Percentiles rank a stretch among this genome's conserved stretches.
Conservation (phyloP, 2,888 invertebrate genomes). For the Rhabditoides inermis region DNA sequence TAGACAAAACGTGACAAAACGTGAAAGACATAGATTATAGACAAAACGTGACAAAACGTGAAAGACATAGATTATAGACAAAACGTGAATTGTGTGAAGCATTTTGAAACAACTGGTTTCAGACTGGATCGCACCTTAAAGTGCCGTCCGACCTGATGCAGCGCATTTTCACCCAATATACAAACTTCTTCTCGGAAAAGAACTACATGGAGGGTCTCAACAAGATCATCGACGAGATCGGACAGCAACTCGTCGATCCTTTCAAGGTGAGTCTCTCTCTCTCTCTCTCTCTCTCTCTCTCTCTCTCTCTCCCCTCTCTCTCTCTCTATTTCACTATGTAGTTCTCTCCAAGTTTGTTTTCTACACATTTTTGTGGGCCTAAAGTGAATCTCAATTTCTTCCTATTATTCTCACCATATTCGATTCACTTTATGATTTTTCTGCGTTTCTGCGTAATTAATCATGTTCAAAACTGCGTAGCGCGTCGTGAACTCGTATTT, state of each 20-base stretch:
- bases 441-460: too few relatives aligned
- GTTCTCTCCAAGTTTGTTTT: too few relatives aligned
- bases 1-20: not conserved
- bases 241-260: constrained; percentile 38
- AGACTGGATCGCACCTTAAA: constrained; percentile 45
- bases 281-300: not conserved
- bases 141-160: constrained; percentile 40
- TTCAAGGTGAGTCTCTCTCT: too few relatives aligned
- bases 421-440: too few relatives aligned
- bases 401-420: too few relatives aligned
- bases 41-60: not conserved
- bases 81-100: too few relatives aligned
- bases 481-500: too few relatives aligned
- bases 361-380: too few relatives aligned
- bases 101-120: constrained; percentile 1
- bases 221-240: constrained; percentile 48
- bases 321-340: too few relatives aligned
- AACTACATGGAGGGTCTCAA: constrained; percentile 50
- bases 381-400: too few relatives aligned
- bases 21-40: not conserved
- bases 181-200: constrained; percentile 43
- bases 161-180: constrained; percentile 31
- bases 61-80: too few relatives aligned
- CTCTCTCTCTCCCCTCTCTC: not conserved
- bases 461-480: too few relatives aligned